Evolutionary conservation across 2,113 vertebrate species (phyloP).

Genomic region (Cyprinus carpio): DNA sequence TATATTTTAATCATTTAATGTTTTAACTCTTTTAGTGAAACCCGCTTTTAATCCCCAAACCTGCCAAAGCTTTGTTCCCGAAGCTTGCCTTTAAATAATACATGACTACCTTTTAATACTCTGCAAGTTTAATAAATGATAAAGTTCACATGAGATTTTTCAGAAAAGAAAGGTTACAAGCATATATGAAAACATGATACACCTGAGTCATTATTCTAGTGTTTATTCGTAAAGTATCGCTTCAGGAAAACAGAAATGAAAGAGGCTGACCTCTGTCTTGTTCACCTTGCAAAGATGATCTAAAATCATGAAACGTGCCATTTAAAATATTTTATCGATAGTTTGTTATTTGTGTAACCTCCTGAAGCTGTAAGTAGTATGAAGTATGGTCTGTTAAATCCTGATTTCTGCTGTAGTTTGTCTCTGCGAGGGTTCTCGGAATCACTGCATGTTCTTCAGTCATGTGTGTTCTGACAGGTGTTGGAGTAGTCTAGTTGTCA

Average conservation of each 20-base stretch:
- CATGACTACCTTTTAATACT: neutral
- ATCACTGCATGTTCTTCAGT: too few relatives aligned
- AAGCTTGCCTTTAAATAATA: neutral
- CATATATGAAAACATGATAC: too few relatives aligned
- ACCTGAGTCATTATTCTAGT: neutral
- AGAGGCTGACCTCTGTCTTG: neutral
- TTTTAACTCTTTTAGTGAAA: too few relatives aligned
- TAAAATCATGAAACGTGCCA: neutral
- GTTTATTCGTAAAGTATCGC: neutral
- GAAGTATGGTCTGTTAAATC: neutral
- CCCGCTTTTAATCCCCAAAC: too few relatives aligned
- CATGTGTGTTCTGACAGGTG: neutral
- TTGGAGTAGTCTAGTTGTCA: neutral
- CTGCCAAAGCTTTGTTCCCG: too few relatives aligned
- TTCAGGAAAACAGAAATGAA: neutral
- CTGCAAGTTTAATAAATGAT: neutral
- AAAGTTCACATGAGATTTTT: neutral
- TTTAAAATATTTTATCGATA: neutral
- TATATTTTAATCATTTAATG: too few relatives aligned
- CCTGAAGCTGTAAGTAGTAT: neutral
- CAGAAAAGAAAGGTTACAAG: neutral
- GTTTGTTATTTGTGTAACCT: neutral
- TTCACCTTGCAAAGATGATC: neutral
- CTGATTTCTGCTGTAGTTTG: neutral
- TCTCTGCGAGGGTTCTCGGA: neutral